phyloP scores from a whole-genome alignment of 2,888 invertebrate species.

The Lasioglossum oenotherae region DNA sequence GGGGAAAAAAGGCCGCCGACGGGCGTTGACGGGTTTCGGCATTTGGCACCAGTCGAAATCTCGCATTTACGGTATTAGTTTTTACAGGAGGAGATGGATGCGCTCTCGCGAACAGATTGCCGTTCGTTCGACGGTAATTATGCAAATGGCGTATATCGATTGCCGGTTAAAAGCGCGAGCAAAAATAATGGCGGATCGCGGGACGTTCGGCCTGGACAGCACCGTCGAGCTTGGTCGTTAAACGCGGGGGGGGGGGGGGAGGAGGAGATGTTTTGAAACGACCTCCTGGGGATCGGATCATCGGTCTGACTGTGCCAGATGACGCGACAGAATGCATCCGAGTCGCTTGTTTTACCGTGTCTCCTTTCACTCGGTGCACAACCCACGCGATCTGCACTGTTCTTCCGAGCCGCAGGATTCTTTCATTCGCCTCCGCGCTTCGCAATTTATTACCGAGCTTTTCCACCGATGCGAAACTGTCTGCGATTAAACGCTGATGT shows the following conservation, averaged over 20 bases:
- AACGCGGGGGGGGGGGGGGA: not conserved
- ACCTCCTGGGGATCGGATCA: slow-evolving; percentile 5
- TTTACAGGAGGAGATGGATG: slow-evolving; percentile 54
- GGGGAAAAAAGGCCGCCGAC: slow-evolving; percentile 21
- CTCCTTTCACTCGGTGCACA: not conserved
- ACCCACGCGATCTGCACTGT: not conserved
- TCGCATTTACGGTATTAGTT: slow-evolving; percentile 61
- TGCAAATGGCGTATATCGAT: slow-evolving; percentile 66
- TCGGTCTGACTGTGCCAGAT: slow-evolving; percentile 4
- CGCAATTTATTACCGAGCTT: not conserved
- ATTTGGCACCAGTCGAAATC: slow-evolving; percentile 52
- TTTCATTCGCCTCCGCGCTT: not conserved
- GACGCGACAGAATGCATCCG: not conserved
- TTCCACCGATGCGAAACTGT: not conserved
- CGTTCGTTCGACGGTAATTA: slow-evolving; percentile 60
- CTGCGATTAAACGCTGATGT: not conserved
- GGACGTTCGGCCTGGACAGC: not conserved
- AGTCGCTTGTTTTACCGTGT: not conserved
- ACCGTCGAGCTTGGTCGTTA: not conserved
- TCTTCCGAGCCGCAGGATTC: not conserved
- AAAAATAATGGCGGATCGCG: slow-evolving; percentile 55
- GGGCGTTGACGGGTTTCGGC: slow-evolving; percentile 32
- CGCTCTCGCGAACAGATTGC: slow-evolving; percentile 49
- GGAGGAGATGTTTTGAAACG: slow-evolving; percentile 4
- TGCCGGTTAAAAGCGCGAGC: slow-evolving; percentile 49